Evolutionary conservation across 2,113 vertebrate species (phyloP), one percentile per base, ranked within the genome.

Genomic region (Sinosuthora webbiana): DNA sequence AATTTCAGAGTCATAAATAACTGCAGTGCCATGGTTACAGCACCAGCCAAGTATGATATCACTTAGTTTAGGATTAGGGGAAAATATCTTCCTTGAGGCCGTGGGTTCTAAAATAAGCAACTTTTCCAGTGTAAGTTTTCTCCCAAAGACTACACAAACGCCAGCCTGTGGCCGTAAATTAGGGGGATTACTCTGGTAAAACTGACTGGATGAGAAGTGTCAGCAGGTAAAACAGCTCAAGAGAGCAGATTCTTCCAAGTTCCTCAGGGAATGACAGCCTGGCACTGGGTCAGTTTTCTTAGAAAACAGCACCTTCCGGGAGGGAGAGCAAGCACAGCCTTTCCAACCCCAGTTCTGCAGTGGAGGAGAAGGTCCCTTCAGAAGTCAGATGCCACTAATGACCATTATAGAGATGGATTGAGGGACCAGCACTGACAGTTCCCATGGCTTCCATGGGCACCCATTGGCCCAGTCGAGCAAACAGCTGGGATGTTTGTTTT

Each of bases 1-100:
- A 92, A 92, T 94, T 89, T 95, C 83, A 93, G 90, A 94, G 89
- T 91, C 88, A 91, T 97, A 97, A 97, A 96, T 97, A 97, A 97
- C 94, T 83, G 59, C 83, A 95, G 78, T 95, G 13, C 95, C 94
- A 94, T 95, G 94, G 95, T 96, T 95, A 95, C 96, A 87, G 95
- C 41, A 24, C 92, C 33, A 94, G 96, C 96, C 97, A 97, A 97
- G 92, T 89, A 96, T 97, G 96, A 97, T 93, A 97, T 96, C 96
- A 97, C 86, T 89, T 88, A 81, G 94, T 92, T 97, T 94, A 81
- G 95, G 95, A 97, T 93, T 83, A 94, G 69, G 92, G 95, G 83
- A 93, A 97, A 97, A 97, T 89, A 95, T 50, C 93, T 97, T 95
- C 79, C 96, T 91, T 68, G 49, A 91, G 79, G 93, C 89, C 49